Conservation (phyloP, 2,113 vertebrate species). For the Scomber japonicus region DNA sequence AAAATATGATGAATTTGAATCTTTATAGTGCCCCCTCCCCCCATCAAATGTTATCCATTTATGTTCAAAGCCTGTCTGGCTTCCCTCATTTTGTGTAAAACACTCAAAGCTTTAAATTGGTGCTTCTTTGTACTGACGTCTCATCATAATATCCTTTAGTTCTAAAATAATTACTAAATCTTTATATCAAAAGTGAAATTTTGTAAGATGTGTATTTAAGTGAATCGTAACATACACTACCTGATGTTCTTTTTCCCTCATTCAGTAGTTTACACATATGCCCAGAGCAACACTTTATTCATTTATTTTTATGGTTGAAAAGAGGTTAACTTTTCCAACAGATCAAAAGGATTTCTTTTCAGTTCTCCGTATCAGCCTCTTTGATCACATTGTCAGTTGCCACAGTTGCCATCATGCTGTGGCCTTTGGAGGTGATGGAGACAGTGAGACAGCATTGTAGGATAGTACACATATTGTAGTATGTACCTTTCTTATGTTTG, state of each 20-base stretch:
- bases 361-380: conserved; percentile 11
- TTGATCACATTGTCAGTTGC: conserved; percentile 38
- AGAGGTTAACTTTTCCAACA: conserved; percentile 12
- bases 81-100: conserved; percentile 4
- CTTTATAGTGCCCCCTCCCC: not conserved
- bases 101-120: not conserved
- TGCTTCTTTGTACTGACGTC: not conserved
- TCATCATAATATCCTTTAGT: not conserved
- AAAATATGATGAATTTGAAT: not conserved
- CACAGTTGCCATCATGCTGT: not conserved
- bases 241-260: not conserved
- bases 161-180: not conserved
- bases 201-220: conserved; percentile 1
- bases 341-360: conserved; percentile 28
- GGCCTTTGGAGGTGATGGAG: not conserved
- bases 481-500: not conserved
- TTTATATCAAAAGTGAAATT: conserved; percentile 16
- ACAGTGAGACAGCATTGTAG: not conserved
- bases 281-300: not conserved
- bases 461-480: not conserved
- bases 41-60: not conserved
- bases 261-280: not conserved
- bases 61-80: not conserved
- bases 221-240: not conserved
- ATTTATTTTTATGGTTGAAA: conserved; percentile 8